phyloP scores from a whole-genome alignment of 2,113 vertebrate genomes.

The Anguilla japonica region DNA sequence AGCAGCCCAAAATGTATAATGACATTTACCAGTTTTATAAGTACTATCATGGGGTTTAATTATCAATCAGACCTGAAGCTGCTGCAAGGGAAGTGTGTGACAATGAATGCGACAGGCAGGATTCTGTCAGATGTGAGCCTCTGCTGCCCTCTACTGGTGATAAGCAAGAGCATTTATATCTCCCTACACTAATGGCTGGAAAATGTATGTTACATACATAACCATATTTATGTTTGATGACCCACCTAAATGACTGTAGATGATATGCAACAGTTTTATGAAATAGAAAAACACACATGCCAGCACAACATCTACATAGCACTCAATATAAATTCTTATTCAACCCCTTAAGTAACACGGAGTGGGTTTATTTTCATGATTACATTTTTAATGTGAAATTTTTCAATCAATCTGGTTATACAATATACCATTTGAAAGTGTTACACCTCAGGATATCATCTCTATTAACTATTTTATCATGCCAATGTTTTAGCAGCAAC shows the following conservation, averaged over 20 bases:
- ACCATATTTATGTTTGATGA: background rate
- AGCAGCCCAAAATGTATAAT: background rate
- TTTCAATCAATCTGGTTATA: too few species aligned
- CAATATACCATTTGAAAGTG: too few species aligned
- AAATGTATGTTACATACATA: background rate
- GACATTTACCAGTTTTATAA: background rate
- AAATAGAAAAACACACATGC: background rate
- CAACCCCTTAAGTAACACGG: too few species aligned
- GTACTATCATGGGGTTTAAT: background rate
- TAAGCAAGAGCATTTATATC: background rate
- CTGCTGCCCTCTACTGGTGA: constrained; percentile 34
- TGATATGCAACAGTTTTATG: background rate
- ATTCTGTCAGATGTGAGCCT: background rate
- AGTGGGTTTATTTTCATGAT: too few species aligned
- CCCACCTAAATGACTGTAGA: background rate
- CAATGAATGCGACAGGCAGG: background rate
- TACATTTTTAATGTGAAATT: too few species aligned
- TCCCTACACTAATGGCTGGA: background rate
- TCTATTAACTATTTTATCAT: too few species aligned
- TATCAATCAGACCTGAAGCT: background rate
- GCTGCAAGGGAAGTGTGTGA: background rate
- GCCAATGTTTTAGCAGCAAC: too few species aligned
- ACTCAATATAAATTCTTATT: too few species aligned
- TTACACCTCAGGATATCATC: too few species aligned
- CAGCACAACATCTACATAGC: too few species aligned